Conservation (phyloP, 2,888 invertebrate genomes). For the Sphaeridia pumilis region DNA sequence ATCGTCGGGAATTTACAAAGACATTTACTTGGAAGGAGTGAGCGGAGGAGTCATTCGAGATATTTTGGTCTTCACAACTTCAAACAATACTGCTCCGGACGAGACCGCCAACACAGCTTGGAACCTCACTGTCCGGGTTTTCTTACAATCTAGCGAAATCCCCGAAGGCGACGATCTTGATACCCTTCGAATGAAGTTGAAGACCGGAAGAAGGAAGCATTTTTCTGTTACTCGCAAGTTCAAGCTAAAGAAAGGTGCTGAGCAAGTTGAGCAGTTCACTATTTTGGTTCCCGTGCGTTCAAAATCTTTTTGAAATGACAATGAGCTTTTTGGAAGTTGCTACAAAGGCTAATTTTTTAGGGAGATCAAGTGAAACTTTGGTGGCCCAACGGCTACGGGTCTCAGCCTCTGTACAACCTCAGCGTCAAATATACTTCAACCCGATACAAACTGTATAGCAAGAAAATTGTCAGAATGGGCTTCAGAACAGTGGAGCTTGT, state of each 20-base stretch:
- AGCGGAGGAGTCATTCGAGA: constrained; percentile 53
- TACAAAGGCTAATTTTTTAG: constrained; percentile 13
- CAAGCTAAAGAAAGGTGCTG: too few species aligned
- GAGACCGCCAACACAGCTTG: constrained; percentile 25
- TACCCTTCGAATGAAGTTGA: too few species aligned
- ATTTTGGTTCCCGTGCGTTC: too few species aligned
- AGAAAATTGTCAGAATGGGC: constrained; percentile 66
- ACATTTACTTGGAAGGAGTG: constrained; percentile 54
- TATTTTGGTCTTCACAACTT: constrained; percentile 42
- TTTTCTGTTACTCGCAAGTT: too few species aligned
- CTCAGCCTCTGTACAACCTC: constrained; percentile 55
- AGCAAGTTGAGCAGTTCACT: too few species aligned
- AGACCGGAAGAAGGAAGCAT: too few species aligned
- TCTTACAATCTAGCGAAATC: constrained; percentile 16
- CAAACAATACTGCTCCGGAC: constrained; percentile 22
- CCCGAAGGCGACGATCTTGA: too few species aligned
- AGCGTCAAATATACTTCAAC: constrained; percentile 43
- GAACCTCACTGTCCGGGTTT: constrained; percentile 28
- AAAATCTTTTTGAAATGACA: too few species aligned
- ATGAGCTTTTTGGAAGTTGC: neutral
- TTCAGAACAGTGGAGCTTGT: constrained; percentile 76
- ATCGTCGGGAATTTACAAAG: constrained; percentile 80
- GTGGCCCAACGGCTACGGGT: constrained; percentile 94
- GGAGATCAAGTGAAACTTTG: constrained; percentile 50
- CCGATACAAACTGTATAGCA: too few species aligned